Evolutionary conservation across 2,113 vertebrate species (phyloP), one percentile per base, ranked within the genome.

Genomic region (Platysternon megacephalum): DNA sequence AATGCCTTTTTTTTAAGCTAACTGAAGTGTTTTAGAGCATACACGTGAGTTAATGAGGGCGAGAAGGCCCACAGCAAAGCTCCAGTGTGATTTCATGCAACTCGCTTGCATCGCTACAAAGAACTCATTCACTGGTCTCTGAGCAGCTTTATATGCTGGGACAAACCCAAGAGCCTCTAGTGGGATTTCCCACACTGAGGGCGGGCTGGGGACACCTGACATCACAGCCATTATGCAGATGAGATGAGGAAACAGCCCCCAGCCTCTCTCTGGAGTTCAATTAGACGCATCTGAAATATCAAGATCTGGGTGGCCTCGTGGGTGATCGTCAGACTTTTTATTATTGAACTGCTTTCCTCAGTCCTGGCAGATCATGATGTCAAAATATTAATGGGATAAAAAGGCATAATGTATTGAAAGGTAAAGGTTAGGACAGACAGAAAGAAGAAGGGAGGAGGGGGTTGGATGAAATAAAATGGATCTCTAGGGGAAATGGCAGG

Each of bases 21-120:
- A 0, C 49, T 4, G 1, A 39, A 89, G 53, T 29, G 12, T 12
- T 83, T 89, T 0, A 2, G 29, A 81, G 79, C 26, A 5, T 22
- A 3, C 0, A 0, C 0, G 0, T 22, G 79, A 79, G 55, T 61
- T 42, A n/a, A 49, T 26, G 29, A 65, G 76, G 5, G 3, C 39
- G 39, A 35, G 29, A 61, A 88, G 72, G 35, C 56, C 61, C 0
- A 1, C 3, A 29, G 84, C 87, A 81, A 42, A 81, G 52, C 42
- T n/a, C 28, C 84, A 28, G 44, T 11, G 81, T 85, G 87, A 91
- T 88, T 78, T 83, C 78, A 29, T 10, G 26, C 53, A 76, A 0
- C 53, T 53, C 80, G 35, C 61, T 87, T 39, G 7, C 55, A 28
- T 78, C 87, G 53, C 90, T 82, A 65, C 22, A 48, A 26, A 78